Evolutionary conservation across 2,888 invertebrate genomes (phyloP), one percentile per base, ranked within the genome.

Genomic region (Petrolisthes cinctipes): DNA sequence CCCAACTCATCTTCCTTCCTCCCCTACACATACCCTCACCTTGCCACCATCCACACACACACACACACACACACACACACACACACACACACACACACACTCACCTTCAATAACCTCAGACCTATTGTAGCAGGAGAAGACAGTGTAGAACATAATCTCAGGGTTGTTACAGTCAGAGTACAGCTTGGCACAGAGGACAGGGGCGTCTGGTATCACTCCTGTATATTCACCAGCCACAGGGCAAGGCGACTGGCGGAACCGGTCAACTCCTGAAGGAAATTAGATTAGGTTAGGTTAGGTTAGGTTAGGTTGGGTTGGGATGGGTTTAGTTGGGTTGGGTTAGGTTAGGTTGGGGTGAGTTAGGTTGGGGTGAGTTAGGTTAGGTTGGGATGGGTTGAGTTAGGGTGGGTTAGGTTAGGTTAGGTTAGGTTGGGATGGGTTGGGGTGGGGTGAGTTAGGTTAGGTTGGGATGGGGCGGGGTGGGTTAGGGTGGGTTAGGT

Each of bases 61-160:
- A 14, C 76, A 11, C 56, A 75, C 14, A 6, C 20, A 5, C n/a
- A 14, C 61, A 14, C 61, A 14, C 61, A 14, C 61, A 14, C 61
- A 14, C 61, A 14, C 61, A 14, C 61, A 14, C 61, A 14, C 76
- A 11, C 56, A 75, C 14, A 6, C 20, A 5, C n/a, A 83, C 92
- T 91, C 92, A 94, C 94, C 94, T 94, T 95, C 95, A 92, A 94
- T 95, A 71, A 95, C 93, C 92, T 95, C 94, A 14, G 92, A 91
- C 66, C 93, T 92, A 73, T 94, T 94, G 84, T 93, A 93, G 92
- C 95, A 95, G 91, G 94, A 94, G 83, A 94, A 94, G 20, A 95
- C 95, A 92, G 94, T 94, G 92, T 95, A 95, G 91, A 95, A 95
- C 95, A 95, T 95, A 83, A 94, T 93, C 92, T 95, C 95, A 5